Conservation (phyloP, 2,888 invertebrate genomes). For the Ischnus inquisitorius region DNA sequence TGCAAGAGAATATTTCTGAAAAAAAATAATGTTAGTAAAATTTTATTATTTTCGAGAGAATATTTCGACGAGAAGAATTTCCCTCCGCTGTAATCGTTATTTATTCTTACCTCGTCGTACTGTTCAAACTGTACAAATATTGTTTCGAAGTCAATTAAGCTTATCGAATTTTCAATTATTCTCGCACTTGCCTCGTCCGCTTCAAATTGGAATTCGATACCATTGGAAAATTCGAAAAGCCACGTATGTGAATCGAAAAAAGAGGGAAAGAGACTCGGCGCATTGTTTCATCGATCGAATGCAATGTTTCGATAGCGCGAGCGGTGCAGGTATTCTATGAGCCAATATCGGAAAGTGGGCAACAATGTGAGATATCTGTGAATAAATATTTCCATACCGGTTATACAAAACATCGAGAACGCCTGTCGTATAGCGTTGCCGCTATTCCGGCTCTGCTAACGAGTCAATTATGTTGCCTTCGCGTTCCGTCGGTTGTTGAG, state of each 20-base stretch:
- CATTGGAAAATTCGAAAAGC: slow-evolving; percentile 40
- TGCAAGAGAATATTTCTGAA: no score
- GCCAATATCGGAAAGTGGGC: slow-evolving; percentile 19
- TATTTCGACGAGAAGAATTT: no score
- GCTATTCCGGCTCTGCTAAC: not conserved
- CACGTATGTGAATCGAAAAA: not conserved
- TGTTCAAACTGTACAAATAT: no score
- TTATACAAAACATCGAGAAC: not conserved
- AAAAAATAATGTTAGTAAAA: no score
- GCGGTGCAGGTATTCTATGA: not conserved
- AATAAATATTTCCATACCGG: not conserved
- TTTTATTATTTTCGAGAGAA: no score
- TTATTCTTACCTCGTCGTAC: no score
- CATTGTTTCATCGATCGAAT: slow-evolving; percentile 44
- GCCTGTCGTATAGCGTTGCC: not conserved
- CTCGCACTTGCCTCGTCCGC: not conserved
- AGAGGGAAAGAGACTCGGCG: slow-evolving; percentile 3
- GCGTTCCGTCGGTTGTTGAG: not conserved
- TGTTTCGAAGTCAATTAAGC: slow-evolving; percentile 11
- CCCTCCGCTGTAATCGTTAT: no score
- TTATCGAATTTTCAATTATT: slow-evolving; percentile 18
- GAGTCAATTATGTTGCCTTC: slow-evolving; percentile 4
- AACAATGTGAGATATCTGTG: slow-evolving; percentile 26
- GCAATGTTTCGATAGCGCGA: slow-evolving; percentile 19
- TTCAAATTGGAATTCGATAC: slow-evolving; percentile 49